phyloP scores from a whole-genome alignment of 2,113 vertebrate species.

The Alaudala cheleensis region DNA sequence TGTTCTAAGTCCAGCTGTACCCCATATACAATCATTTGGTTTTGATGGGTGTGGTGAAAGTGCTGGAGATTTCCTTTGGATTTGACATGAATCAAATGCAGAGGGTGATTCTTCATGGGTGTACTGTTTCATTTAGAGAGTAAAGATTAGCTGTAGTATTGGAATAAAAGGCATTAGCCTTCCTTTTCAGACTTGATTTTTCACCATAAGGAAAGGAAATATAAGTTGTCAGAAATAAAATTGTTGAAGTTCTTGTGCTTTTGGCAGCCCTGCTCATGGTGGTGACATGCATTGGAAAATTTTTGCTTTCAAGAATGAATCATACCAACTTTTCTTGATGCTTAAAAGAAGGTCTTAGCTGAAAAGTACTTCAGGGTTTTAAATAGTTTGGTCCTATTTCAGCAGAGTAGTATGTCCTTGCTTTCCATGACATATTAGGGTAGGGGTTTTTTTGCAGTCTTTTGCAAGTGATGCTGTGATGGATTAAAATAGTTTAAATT shows the following conservation, averaged over 20 bases:
- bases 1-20: not conserved
- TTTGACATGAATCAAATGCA: not conserved
- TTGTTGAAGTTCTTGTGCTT: not conserved
- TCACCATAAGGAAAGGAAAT: not conserved
- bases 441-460: not conserved
- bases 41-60: not conserved
- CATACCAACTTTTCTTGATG: not conserved
- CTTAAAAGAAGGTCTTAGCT: not conserved
- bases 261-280: not conserved
- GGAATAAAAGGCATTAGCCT: not conserved
- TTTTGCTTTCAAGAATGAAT: not conserved
- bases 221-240: not conserved
- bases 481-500: not conserved
- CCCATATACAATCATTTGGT: not conserved
- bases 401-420: not conserved
- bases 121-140: not conserved
- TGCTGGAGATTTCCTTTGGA: not conserved
- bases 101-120: not conserved
- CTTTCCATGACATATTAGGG: not conserved
- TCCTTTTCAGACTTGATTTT: not conserved
- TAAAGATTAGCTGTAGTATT: not conserved
- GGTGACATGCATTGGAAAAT: not conserved
- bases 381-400: not conserved
- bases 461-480: not conserved
- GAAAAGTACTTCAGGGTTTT: not conserved